phyloP scores from a whole-genome alignment of 2,888 invertebrate species.

The Polyploca ridens region DNA sequence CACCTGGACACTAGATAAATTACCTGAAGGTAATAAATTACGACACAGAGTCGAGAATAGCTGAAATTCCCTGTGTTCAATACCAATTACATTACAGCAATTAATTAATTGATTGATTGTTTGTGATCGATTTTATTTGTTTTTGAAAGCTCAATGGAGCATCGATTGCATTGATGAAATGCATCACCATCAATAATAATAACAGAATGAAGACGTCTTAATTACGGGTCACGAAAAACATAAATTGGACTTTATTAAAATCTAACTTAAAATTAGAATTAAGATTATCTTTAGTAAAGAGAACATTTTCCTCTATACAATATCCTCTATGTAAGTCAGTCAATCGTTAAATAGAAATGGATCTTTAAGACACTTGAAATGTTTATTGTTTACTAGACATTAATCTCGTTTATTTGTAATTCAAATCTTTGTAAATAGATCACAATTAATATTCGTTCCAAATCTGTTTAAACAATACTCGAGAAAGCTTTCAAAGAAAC shows the following conservation, averaged over 20 bases:
- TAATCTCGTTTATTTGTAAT: neutral
- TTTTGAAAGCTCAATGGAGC: neutral
- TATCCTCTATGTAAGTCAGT: neutral
- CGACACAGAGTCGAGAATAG: neutral
- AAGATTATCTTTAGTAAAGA: too few species aligned
- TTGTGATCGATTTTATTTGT: neutral
- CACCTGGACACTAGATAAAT: slow-evolving; percentile 5
- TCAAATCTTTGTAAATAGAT: neutral
- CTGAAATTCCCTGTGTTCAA: neutral
- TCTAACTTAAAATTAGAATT: too few species aligned
- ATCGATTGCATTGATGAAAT: neutral
- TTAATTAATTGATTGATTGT: neutral
- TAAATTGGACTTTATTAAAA: too few species aligned
- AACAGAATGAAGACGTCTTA: neutral
- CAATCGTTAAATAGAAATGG: too few species aligned
- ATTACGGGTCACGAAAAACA: too few species aligned
- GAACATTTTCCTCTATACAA: neutral
- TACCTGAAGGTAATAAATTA: neutral
- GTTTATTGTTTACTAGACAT: neutral
- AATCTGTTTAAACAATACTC: neutral
- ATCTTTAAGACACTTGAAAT: too few species aligned
- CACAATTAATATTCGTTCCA: neutral
- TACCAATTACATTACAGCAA: neutral
- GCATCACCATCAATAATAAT: neutral
- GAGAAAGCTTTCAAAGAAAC: neutral